Conservation (phyloP, 2,797 vertebrate genomes). For the Dryobates pubescens region DNA sequence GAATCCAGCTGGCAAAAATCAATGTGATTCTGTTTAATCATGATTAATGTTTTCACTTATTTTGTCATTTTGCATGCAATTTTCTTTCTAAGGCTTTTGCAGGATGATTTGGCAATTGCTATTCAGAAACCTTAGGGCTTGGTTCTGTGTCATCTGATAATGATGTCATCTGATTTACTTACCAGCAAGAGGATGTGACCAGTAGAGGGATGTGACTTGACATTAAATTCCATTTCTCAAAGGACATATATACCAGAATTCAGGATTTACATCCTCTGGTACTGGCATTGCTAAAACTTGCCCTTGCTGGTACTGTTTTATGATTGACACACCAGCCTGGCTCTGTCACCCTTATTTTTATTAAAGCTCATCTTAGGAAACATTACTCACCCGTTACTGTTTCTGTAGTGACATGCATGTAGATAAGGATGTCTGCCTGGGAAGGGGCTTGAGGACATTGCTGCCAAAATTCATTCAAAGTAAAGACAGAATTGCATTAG, state of each 20-base stretch:
- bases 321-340: background rate
- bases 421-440: background rate
- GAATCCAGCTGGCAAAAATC: conserved; percentile 50
- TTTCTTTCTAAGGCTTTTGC: conserved; percentile 40
- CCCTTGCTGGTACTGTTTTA: conserved; percentile 35
- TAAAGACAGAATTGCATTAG: background rate
- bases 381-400: background rate
- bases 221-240: conserved; percentile 9
- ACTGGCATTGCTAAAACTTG: background rate
- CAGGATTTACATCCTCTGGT: conserved; percentile 11
- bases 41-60: conserved; percentile 60
- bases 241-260: conserved; percentile 29
- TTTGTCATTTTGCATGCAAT: conserved; percentile 48
- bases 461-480: background rate
- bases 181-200: background rate
- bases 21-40: conserved; percentile 42
- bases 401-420: background rate
- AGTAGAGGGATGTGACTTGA: conserved; percentile 23
- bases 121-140: background rate
- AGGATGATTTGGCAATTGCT: conserved; percentile 18
- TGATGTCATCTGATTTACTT: conserved; percentile 35
- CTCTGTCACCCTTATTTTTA: background rate
- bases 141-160: background rate
- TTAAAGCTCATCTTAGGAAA: background rate
- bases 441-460: background rate